Evolutionary conservation across 2,113 vertebrate genomes (phyloP).

Genomic region (Leptobrachium ailaonicum): DNA sequence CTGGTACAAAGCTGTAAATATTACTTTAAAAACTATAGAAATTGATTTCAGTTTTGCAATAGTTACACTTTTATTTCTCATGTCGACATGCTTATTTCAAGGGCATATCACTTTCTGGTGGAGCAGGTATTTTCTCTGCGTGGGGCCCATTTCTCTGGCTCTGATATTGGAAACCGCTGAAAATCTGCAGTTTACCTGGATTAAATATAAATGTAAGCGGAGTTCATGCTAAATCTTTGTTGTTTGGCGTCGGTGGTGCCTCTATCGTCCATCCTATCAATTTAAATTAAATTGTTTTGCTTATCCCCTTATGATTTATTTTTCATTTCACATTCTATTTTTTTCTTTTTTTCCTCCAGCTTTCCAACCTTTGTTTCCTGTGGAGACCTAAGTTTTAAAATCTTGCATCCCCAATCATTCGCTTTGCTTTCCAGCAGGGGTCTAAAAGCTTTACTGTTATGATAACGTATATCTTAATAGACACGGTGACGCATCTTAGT

Average conservation of each 20-base stretch:
- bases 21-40: conserved; percentile 42
- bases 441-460: conserved; percentile 49
- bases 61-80: conserved; percentile 47
- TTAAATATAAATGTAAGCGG: conserved; percentile 48
- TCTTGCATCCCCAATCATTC: conserved; percentile 49
- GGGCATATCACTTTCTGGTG: conserved; percentile 46
- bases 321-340: conserved; percentile 45
- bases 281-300: conserved; percentile 51
- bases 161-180: conserved; percentile 37
- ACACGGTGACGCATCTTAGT: conserved; percentile 34
- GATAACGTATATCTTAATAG: conserved; percentile 49
- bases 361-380: conserved; percentile 49
- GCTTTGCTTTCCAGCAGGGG: conserved; percentile 46
- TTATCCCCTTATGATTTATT: conserved; percentile 51
- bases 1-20: conserved; percentile 5
- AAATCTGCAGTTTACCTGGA: conserved; percentile 49
- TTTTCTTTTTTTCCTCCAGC: conserved; percentile 26
- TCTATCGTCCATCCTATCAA: conserved; percentile 47
- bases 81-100: conserved; percentile 49
- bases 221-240: conserved; percentile 46
- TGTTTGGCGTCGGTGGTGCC: conserved; percentile 43
- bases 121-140: conserved; percentile 48
- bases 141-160: conserved; percentile 41
- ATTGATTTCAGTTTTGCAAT: conserved; percentile 50
- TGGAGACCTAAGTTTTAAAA: conserved; percentile 47